phyloP scores from a whole-genome alignment of 2,888 invertebrate species.

The Mesodorylaimus sp. region DNA sequence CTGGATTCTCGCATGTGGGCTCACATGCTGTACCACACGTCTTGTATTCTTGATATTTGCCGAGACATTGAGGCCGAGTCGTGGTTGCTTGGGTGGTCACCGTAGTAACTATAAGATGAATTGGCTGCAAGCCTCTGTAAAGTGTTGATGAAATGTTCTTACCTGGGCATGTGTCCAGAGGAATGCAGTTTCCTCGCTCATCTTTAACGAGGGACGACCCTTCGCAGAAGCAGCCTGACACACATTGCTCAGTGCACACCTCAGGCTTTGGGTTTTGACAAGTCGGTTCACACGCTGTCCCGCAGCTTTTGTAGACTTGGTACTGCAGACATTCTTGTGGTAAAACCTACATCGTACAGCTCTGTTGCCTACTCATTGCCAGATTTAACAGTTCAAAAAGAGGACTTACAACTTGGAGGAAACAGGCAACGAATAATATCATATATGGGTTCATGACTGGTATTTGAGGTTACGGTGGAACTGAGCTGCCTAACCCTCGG shows the following conservation, averaged over 20 bases:
- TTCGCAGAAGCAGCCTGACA: slow-evolving; percentile 1
- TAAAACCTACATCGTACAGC: too few species aligned
- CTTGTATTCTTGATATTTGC: neutral
- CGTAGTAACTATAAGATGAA: too few species aligned
- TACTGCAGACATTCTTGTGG: too few species aligned
- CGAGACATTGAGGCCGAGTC: neutral
- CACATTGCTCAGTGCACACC: neutral
- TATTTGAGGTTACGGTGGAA: too few species aligned
- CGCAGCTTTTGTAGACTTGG: neutral
- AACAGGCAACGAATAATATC: too few species aligned
- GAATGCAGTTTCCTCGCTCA: neutral
- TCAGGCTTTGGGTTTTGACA: neutral
- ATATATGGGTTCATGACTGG: too few species aligned
- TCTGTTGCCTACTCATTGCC: too few species aligned
- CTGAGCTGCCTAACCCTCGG: too few species aligned
- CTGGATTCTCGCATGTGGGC: slow-evolving; percentile 1
- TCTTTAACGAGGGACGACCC: too few species aligned
- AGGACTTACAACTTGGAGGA: too few species aligned
- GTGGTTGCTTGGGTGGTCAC: too few species aligned
- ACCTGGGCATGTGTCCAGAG: neutral
- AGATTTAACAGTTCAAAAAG: too few species aligned
- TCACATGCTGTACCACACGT: slow-evolving; percentile 5
- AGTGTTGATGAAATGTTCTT: neutral
- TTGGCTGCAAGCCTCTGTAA: neutral
- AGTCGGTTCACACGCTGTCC: neutral